These are phyloP conservation scores for Apteryx owenii DNA, from an alignment of 2,113 vertebrate genomes.

Conservation along the genomic window DNA sequence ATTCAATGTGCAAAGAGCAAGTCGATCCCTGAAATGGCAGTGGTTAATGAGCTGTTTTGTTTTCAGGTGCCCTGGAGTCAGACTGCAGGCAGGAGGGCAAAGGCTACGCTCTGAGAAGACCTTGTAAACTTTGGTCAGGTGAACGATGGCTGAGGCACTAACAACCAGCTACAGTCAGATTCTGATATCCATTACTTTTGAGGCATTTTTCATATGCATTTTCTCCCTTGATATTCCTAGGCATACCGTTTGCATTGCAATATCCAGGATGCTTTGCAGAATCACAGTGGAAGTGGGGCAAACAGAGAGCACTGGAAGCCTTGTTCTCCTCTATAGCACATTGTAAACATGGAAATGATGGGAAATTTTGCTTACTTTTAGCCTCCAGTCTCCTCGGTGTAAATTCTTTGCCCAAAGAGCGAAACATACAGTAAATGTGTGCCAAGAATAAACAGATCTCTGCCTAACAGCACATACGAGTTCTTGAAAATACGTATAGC, in stretches of 20 bases:
- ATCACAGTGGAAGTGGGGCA: not conserved
- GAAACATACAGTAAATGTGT: not conserved
- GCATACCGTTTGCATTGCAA: not conserved
- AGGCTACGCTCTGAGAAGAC: not conserved
- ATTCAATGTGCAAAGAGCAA: not conserved
- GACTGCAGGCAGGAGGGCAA: not conserved
- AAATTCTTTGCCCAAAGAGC: not conserved
- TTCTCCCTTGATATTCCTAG: not conserved
- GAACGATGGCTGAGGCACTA: not conserved
- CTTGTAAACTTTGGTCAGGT: not conserved
- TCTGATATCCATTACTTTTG: not conserved
- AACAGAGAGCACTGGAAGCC: not conserved
- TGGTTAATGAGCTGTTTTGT: not conserved
- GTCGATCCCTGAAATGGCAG: not conserved
- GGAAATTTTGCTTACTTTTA: not conserved
- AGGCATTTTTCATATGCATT: accelerated
- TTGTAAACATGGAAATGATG: not conserved
- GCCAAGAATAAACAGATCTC: not conserved
- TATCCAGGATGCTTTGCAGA: not conserved
- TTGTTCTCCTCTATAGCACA: not conserved
- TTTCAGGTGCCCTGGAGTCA: not conserved
- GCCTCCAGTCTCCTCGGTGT: not conserved
- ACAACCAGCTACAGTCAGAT: not conserved
- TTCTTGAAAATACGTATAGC: not conserved
- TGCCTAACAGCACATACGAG: not conserved